Percentiles rank a stretch among this genome's conserved stretches.
Evolutionary conservation across 2,797 vertebrate species (phyloP).

Genomic region (Acrocephalus scirpaceus): DNA sequence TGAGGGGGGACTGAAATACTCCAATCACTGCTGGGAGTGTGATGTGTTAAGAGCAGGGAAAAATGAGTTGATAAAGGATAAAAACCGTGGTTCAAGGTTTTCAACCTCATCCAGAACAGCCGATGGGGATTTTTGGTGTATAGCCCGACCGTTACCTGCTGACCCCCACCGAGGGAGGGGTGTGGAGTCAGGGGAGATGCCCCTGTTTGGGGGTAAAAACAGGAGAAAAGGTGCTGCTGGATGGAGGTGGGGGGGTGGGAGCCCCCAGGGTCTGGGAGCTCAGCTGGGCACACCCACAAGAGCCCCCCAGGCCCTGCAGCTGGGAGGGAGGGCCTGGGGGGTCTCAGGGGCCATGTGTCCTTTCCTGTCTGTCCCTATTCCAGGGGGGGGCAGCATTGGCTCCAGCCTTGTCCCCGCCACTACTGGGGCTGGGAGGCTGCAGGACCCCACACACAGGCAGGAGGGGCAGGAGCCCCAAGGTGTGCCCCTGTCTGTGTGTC

Average conservation of each 20-base stretch:
- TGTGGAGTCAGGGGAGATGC: too few species aligned
- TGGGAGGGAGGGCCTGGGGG: neutral
- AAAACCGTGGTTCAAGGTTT: neutral
- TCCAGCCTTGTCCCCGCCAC: neutral
- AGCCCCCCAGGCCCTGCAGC: neutral
- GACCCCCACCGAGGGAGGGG: too few species aligned
- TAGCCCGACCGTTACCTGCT: neutral
- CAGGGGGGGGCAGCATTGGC: neutral
- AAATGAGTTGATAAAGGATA: neutral
- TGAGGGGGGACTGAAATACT: fast-evolving
- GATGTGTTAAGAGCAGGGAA: fast-evolving
- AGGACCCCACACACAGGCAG: neutral
- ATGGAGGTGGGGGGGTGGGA: neutral
- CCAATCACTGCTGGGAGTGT: fast-evolving
- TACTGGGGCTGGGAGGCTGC: neutral
- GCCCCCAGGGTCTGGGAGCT: fast-evolving
- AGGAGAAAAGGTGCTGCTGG: neutral
- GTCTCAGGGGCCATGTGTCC: fast-evolving
- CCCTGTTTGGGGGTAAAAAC: neutral
- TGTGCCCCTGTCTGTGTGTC: neutral
- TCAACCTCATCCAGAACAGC: neutral
- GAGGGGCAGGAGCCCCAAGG: too few species aligned
- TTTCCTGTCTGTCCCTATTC: neutral
- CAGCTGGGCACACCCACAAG: neutral
- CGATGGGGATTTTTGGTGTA: neutral